These are phyloP conservation scores for Ailurus styani DNA, from an alignment of 2,113 vertebrate species.

Conservation along the genomic window DNA sequence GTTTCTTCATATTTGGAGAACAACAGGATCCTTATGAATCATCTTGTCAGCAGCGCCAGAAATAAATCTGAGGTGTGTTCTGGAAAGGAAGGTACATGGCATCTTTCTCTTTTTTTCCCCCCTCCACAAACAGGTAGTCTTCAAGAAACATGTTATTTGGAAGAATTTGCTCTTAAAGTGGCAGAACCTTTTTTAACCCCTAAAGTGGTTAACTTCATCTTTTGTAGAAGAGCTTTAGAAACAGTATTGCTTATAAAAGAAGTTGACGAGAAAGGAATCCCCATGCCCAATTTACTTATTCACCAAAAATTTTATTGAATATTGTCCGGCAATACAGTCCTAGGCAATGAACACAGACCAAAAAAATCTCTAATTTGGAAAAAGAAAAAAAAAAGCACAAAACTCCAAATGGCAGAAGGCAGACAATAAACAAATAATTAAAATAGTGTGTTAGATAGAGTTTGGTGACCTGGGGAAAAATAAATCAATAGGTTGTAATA, in stretches of 20 bases:
- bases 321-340: neutral
- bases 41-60: constrained; percentile 38
- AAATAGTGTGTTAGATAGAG: neutral
- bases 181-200: neutral
- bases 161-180: rapidly evolving
- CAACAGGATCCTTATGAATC: constrained; percentile 27
- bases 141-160: neutral
- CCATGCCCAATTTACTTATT: neutral
- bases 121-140: neutral
- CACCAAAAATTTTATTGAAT: neutral
- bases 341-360: neutral
- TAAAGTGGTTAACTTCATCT: neutral
- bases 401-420: neutral
- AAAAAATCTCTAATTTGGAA: neutral
- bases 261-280: neutral
- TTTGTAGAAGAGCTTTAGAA: neutral
- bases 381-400: neutral
- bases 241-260: neutral
- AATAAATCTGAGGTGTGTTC: constrained; percentile 27
- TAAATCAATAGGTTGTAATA: neutral
- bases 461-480: neutral
- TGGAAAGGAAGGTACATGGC: neutral
- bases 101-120: neutral
- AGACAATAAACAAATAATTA: neutral
- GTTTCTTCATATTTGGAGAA: constrained; percentile 51